Base-by-base conservation (phyloP, 2,888 invertebrate genomes). In the Agrotis exclamationis region DNA sequence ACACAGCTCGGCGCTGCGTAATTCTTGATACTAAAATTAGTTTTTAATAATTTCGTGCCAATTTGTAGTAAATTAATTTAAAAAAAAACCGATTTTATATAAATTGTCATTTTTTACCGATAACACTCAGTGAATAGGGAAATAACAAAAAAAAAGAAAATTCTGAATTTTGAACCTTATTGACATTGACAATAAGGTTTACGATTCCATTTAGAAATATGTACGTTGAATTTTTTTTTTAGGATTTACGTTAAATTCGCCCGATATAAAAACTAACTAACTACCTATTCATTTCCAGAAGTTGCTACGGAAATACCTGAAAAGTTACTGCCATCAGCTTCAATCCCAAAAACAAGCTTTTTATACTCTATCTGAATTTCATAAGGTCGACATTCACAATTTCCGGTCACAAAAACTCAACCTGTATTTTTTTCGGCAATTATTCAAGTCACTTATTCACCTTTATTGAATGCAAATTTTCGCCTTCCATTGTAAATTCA, bases 391-490 rank as follows among this genome's bases (percentile, higher is more conserved):
- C 16, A 50, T 20, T 67, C 3, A 18, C 7, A 45, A 18, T 44
- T 51, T 22, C 3, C 0, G 5, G 14, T 47, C 50, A 48, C 13
- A 45, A 56, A 65, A 70, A 59, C 22, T 53, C n/a, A 69, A 57
- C 33, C 18, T 50, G 48, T 64, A 22, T 47, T 18, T 24, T 28
- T 79, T 67, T 78, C 45, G 44, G 13, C 11, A 60, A 66, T 59
- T 24, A 82, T 73, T 79, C 79, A 22, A 56, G 14, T 59, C 67
- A 72, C 78, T 47, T 57, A 22, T 62, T 54, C 66, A 64, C 60
- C 64, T 62, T 67, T 68, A 78, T 71, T 62, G 60, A 72, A 79
- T 82, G 67, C 33, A 64, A 72, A 82, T 81, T 63, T 48, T 70
- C 18, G 9, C 7, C 11, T 47, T 20, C 14, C 63, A 64, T 67